Conservation (phyloP, 2,888 invertebrate genomes). For the Diachrysia chrysitis region DNA sequence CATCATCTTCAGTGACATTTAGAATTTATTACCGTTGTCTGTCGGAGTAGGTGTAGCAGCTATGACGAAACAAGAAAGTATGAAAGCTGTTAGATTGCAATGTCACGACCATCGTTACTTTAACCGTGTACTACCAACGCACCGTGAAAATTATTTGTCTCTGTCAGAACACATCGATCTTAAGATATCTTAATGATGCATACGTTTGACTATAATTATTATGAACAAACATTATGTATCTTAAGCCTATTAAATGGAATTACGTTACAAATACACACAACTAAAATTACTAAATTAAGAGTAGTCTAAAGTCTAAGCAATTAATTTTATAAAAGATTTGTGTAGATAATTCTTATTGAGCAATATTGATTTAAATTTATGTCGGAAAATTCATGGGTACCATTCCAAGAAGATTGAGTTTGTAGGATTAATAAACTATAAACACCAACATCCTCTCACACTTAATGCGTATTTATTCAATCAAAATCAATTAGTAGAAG, state of each 20-base stretch:
- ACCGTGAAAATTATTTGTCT: slow-evolving; percentile 43
- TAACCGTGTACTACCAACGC: slow-evolving; percentile 29
- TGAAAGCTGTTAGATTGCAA: slow-evolving; percentile 59
- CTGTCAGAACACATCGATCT: slow-evolving; percentile 33
- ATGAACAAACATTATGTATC: background rate
- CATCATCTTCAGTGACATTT: slow-evolving; percentile 84
- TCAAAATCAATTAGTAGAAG: slow-evolving; percentile 38
- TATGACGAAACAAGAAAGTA: slow-evolving; percentile 63
- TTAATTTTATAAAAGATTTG: too few relatives aligned
- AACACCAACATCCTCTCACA: slow-evolving; percentile 18
- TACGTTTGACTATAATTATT: background rate
- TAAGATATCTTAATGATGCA: slow-evolving; percentile 12
- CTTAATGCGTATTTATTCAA: slow-evolving; percentile 26
- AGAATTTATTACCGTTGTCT: slow-evolving; percentile 83
- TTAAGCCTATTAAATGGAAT: background rate
- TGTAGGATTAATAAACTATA: too few relatives aligned
- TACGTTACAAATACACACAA: background rate
- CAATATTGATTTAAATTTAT: too few relatives aligned
- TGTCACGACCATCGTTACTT: slow-evolving; percentile 52
- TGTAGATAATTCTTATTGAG: too few relatives aligned
- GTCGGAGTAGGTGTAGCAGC: slow-evolving; percentile 75
- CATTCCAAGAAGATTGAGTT: too few relatives aligned
- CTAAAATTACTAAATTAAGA: too few relatives aligned
- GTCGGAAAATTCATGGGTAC: too few relatives aligned
- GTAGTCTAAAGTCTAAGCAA: too few relatives aligned